A percentile compares a stretch with the other conserved stretches of the same genome.
Evolutionary conservation across 1,140 invertebrate species (phyloP).

Genomic region (Trichogramma pretiosum): DNA sequence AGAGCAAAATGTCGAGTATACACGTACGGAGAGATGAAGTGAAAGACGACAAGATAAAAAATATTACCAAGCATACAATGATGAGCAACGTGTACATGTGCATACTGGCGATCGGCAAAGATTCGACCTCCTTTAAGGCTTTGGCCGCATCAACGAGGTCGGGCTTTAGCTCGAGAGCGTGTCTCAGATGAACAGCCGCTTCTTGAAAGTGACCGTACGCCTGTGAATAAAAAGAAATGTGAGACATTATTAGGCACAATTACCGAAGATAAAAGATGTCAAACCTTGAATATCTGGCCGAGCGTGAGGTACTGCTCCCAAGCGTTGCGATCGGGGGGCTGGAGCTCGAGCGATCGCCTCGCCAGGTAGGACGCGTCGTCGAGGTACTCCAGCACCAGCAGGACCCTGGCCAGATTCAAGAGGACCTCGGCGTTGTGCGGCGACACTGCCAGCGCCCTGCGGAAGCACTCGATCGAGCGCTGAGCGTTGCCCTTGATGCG

Average conservation of each 20-base stretch:
- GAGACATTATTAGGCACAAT: background rate
- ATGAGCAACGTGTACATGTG: constrained; percentile 77
- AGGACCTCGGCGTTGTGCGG: constrained; percentile 80
- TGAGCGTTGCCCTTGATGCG: constrained; percentile 76
- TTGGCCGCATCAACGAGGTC: constrained; percentile 69
- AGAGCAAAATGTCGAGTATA: no score
- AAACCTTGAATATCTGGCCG: constrained; percentile 68
- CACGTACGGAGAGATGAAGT: no score
- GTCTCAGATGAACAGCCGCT: constrained; percentile 68
- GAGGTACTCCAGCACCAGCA: constrained; percentile 77
- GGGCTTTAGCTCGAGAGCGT: constrained; percentile 72
- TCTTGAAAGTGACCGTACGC: constrained; percentile 78
- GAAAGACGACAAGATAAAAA: background rate
- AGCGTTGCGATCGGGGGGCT: constrained; percentile 71
- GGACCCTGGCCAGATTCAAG: constrained; percentile 72
- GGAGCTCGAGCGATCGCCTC: constrained; percentile 62
- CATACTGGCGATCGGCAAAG: constrained; percentile 61
- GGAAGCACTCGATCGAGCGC: constrained; percentile 79
- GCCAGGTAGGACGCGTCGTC: constrained; percentile 83
- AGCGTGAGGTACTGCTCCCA: constrained; percentile 87
- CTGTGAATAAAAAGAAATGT: constrained; percentile 26
- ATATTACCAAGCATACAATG: constrained; percentile 68
- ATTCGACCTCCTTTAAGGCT: constrained; percentile 70
- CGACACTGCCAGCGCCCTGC: constrained; percentile 71
- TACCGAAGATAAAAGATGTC: no score